These are phyloP conservation scores for Phasia obesa DNA, from an alignment of 2,888 invertebrate genomes.

Conservation along the genomic window DNA sequence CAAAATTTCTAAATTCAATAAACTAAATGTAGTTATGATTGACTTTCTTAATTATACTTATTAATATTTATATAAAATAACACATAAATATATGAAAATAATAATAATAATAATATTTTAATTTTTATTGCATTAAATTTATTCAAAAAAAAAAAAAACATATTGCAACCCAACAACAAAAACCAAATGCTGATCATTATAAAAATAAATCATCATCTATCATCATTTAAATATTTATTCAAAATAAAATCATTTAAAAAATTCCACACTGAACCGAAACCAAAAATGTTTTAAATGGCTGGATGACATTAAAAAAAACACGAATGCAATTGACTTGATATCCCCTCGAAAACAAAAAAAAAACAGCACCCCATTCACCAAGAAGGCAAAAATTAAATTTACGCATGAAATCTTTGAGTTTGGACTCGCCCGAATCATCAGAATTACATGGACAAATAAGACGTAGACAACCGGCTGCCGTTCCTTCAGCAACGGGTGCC, in stretches of 20 bases:
- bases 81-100: slow-evolving; percentile 22
- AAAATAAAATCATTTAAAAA: slow-evolving; percentile 2
- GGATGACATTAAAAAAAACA: slow-evolving; percentile 3
- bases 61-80: neutral
- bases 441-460: slow-evolving; percentile 89
- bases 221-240: slow-evolving; percentile 50
- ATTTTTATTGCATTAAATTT: slow-evolving; percentile 62
- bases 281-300: slow-evolving; percentile 4
- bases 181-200: slow-evolving; percentile 65
- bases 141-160: slow-evolving; percentile 28
- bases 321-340: slow-evolving; percentile 40
- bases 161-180: slow-evolving; percentile 28
- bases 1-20: slow-evolving; percentile 17
- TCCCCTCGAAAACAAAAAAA: neutral
- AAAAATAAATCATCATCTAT: slow-evolving; percentile 58
- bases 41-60: neutral
- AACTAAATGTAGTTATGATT: slow-evolving; percentile 40
- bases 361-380: slow-evolving; percentile 96
- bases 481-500: slow-evolving; percentile 82
- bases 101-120: slow-evolving; percentile 34
- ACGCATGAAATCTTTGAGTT: slow-evolving; percentile 98
- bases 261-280: no score
- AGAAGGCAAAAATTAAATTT: slow-evolving; percentile 97
- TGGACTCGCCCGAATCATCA: slow-evolving; percentile 97
- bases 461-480: slow-evolving; percentile 87